A percentile compares a stretch with the other conserved stretches of the same genome.
Conservation (phyloP, 2,888 invertebrate species). For the Gastrophysa polygoni region DNA sequence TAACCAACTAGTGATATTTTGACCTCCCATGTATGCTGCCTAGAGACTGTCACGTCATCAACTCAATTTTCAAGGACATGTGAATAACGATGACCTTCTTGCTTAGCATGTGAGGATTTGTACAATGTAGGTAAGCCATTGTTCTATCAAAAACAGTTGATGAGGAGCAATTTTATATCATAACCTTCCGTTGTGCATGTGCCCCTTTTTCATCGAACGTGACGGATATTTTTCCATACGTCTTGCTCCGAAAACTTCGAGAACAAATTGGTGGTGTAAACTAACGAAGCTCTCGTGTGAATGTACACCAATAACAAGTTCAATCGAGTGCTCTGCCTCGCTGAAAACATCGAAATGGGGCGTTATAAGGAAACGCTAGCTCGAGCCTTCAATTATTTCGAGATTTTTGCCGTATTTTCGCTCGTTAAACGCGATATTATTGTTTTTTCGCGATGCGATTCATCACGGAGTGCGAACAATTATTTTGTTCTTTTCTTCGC, state of each 20-base stretch:
- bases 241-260: conserved; percentile 38
- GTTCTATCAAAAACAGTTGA: too few species aligned
- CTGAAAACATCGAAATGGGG: conserved; percentile 22
- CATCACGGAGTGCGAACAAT: conserved; percentile 19
- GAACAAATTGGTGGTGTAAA: conserved; percentile 45
- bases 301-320: conserved; percentile 45
- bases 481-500: not conserved
- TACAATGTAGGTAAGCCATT: too few species aligned
- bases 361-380: conserved; percentile 30
- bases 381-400: conserved; percentile 28
- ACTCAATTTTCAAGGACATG: too few species aligned
- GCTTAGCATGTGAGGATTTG: too few species aligned
- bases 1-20: too few species aligned
- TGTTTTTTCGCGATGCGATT: conserved; percentile 19
- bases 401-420: conserved; percentile 21
- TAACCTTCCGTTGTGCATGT: not conserved
- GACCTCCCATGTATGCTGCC: too few species aligned
- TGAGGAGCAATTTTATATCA: too few species aligned
- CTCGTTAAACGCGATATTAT: conserved; percentile 29
- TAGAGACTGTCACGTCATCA: too few species aligned
- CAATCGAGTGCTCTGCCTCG: conserved; percentile 40
- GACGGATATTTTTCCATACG: conserved; percentile 33
- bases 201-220: conserved; percentile 34
- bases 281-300: conserved; percentile 43
- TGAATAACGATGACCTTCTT: too few species aligned